These are phyloP conservation scores for Urocolius indicus DNA, from an alignment of 2,113 vertebrate genomes.

Conservation along the genomic window DNA sequence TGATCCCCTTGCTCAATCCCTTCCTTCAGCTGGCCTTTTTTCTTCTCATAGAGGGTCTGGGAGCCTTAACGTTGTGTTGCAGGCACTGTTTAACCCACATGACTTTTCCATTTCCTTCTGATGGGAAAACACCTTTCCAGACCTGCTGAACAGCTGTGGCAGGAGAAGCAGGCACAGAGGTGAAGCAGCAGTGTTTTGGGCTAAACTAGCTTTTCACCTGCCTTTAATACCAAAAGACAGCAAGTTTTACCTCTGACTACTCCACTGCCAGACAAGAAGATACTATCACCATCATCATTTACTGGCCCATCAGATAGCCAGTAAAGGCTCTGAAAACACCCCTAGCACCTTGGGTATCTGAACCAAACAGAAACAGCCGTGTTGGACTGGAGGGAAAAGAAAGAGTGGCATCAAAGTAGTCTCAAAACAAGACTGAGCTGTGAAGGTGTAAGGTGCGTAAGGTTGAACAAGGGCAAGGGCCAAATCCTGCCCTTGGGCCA, in stretches of 20 bases:
- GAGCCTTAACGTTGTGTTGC: not conserved
- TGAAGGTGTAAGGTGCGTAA: accelerated
- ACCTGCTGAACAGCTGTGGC: not conserved
- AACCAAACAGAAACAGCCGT: not conserved
- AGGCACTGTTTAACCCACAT: not conserved
- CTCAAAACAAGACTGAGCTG: not conserved
- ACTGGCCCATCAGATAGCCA: not conserved
- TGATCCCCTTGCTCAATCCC: not conserved
- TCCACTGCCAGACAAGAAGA: not conserved
- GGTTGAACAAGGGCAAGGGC: no score
- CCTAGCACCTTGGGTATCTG: not conserved
- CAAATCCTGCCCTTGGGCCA: no score
- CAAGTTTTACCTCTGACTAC: not conserved
- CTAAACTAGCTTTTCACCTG: not conserved
- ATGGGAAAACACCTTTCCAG: not conserved
- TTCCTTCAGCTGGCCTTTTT: not conserved
- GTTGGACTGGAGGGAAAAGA: not conserved
- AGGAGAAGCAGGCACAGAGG: not conserved
- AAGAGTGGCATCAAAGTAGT: not conserved
- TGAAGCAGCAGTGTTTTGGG: not conserved
- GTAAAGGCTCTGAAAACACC: not conserved
- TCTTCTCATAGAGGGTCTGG: not conserved
- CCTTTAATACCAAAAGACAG: not conserved
- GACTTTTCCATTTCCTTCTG: not conserved
- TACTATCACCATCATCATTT: no score